Conservation (phyloP, 2,113 vertebrate species). For the Cyphomyrus discorhynchus region DNA sequence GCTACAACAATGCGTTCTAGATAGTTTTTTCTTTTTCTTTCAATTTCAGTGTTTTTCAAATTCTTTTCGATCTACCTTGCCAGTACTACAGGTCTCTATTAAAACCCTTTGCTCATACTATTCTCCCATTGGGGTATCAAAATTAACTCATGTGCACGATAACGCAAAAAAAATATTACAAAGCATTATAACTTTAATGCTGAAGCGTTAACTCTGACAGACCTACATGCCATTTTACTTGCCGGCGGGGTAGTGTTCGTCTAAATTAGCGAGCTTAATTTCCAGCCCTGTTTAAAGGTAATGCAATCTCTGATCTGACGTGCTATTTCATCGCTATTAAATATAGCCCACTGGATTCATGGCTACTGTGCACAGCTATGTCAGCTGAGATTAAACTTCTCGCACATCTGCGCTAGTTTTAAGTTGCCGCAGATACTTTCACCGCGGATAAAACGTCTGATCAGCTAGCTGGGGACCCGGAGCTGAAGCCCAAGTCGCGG, state of each 20-base stretch:
- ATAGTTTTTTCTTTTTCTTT: neutral
- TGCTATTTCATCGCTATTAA: conserved; percentile 6
- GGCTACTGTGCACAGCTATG: neutral
- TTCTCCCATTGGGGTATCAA: neutral
- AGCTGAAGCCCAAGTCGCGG: neutral
- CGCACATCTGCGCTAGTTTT: neutral
- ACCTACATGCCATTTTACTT: neutral
- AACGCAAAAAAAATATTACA: neutral
- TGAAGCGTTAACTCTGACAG: neutral
- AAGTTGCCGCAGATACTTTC: neutral
- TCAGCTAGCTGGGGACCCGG: neutral
- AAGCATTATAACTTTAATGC: neutral
- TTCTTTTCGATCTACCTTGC: neutral
- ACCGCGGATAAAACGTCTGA: neutral
- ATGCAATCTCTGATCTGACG: neutral
- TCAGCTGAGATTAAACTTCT: neutral
- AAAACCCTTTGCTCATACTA: neutral
- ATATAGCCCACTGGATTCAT: conserved; percentile 1
- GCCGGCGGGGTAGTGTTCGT: neutral
- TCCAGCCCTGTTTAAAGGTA: neutral
- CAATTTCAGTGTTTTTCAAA: neutral
- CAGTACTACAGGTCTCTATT: neutral
- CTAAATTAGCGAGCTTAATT: neutral
- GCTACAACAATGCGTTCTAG: neutral
- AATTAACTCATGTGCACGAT: neutral